These are phyloP conservation scores for Hypselothyrea guttata DNA, from an alignment of 2,888 invertebrate genomes.

Conservation along the genomic window DNA sequence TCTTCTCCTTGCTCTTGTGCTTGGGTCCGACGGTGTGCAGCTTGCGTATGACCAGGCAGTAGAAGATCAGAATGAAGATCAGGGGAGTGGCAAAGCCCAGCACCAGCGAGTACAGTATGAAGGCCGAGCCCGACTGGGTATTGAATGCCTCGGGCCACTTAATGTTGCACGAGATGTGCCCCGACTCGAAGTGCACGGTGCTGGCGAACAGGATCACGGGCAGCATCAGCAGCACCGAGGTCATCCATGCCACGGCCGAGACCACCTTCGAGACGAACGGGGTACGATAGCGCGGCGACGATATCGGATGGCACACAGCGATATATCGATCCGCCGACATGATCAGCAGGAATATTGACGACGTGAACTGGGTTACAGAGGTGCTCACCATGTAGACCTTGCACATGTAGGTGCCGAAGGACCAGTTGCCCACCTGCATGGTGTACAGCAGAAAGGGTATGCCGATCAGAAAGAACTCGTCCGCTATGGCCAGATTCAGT, in stretches of 20 bases:
- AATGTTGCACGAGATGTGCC: conserved; percentile 88
- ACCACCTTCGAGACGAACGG: conserved; percentile 94
- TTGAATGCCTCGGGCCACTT: conserved; percentile 88
- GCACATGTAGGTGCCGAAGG: conserved; percentile 93
- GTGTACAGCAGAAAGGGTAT: conserved; percentile 94
- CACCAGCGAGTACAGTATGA: conserved; percentile 93
- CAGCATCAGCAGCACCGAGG: conserved; percentile 93
- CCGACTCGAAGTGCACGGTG: conserved; percentile 85
- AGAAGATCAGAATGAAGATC: conserved; percentile 92
- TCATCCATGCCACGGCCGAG: conserved; percentile 92
- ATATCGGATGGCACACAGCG: conserved; percentile 96
- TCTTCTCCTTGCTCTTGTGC: conserved; percentile 95
- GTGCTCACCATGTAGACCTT: conserved; percentile 96
- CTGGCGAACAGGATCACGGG: conserved; percentile 94
- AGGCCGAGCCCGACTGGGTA: conserved; percentile 89
- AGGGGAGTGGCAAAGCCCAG: conserved; percentile 94
- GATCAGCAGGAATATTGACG: conserved; percentile 94
- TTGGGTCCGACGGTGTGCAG: conserved; percentile 94
- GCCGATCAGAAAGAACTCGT: conserved; percentile 95
- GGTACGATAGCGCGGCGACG: conserved; percentile 92
- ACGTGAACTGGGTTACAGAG: conserved; percentile 96
- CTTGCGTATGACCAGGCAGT: conserved; percentile 93
- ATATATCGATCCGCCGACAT: conserved; percentile 97
- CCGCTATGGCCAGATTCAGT: conserved; percentile 95
- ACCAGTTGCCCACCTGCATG: conserved; percentile 89